Conservation (phyloP, 64 coral and sea anemone species). For the Dendrophyllia cribrosa region DNA sequence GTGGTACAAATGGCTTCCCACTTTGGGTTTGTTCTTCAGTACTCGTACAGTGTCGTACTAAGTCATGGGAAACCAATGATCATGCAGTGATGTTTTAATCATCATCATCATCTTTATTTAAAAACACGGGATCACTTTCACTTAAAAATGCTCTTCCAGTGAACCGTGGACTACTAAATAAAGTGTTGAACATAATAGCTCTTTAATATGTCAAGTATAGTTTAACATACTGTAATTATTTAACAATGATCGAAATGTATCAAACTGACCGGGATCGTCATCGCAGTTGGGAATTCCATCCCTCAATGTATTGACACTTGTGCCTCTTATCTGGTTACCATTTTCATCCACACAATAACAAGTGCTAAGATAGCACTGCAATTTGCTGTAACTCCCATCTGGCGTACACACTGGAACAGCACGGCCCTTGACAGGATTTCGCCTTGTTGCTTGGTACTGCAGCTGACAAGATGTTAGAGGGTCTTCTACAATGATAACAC, state of each 20-base stretch:
- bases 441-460: constrained; percentile 59
- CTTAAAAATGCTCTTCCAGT: no score
- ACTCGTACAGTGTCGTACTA: no score
- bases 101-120: no score
- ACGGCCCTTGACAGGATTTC: constrained; percentile 62
- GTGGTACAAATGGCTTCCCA: no score
- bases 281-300: constrained; percentile 59
- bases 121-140: no score
- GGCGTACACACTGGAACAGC: constrained; percentile 79
- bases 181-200: no score
- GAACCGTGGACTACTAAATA: no score
- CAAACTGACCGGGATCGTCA: constrained; percentile 15
- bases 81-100: no score
- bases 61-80: no score
- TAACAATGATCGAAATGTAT: background rate
- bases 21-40: no score
- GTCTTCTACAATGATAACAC: constrained; percentile 22
- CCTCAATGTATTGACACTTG: constrained; percentile 24
- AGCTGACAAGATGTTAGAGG: constrained; percentile 67
- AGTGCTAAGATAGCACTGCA: constrained; percentile 78
- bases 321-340: constrained; percentile 68
- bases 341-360: constrained; percentile 88
- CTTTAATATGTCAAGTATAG: no score
- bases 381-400: constrained; percentile 73
- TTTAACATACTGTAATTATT: no score